A percentile compares a stretch with the other conserved stretches of the same genome.
Evolutionary conservation across 2,797 vertebrate genomes (phyloP).

Genomic region (Adelosebastes latens): DNA sequence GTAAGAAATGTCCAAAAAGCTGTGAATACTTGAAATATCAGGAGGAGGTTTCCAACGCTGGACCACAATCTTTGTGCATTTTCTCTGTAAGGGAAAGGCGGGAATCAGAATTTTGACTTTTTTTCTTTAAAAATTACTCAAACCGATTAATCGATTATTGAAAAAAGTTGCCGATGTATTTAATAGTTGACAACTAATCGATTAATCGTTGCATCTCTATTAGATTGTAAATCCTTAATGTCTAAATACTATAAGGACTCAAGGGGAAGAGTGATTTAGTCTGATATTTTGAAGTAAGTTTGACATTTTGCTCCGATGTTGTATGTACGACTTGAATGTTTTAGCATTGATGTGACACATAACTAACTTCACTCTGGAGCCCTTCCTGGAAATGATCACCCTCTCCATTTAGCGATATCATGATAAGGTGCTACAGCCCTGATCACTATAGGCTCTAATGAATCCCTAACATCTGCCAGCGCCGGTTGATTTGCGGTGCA

Average conservation of each 20-base stretch:
- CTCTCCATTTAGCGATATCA: not conserved
- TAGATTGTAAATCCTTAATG: not conserved
- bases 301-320: not conserved
- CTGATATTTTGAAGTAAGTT: not conserved
- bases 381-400: not conserved
- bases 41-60: no score
- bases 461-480: slow-evolving; percentile 67
- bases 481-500: slow-evolving; percentile 70
- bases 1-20: no score
- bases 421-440: slow-evolving; percentile 7
- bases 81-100: no score
- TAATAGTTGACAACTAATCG: no score
- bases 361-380: not conserved
- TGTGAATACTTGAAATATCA: no score
- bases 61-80: no score
- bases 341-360: not conserved
- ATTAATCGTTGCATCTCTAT: no score
- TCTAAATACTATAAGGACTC: not conserved
- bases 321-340: not conserved
- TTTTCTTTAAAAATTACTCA: no score
- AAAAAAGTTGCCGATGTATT: no score
- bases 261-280: not conserved
- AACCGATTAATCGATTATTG: no score
- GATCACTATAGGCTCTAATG: slow-evolving; percentile 43
- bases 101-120: no score